phyloP scores from a whole-genome alignment of 2,113 vertebrate species.

The Sterrhoptilus dennistouni region DNA sequence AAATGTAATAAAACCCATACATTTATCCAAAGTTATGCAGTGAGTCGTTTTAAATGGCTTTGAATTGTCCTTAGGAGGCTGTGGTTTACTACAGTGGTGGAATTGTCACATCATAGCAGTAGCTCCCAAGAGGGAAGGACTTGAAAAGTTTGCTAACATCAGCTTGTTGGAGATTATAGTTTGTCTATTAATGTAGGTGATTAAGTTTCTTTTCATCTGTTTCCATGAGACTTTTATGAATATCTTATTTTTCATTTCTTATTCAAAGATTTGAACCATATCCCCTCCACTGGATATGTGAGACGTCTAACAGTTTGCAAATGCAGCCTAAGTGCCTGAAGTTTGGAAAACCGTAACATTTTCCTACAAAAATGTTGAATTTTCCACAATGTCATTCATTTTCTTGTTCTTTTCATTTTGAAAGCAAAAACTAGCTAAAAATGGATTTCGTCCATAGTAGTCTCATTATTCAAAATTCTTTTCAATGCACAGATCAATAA shows the following conservation, averaged over 20 bases:
- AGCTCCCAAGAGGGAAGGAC: background rate
- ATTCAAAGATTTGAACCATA: background rate
- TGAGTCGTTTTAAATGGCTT: background rate
- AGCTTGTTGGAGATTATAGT: background rate
- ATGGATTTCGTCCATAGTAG: background rate
- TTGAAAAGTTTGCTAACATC: background rate
- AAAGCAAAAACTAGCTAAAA: background rate
- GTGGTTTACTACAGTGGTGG: background rate
- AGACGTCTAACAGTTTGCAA: background rate
- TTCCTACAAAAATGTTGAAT: background rate
- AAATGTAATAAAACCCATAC: background rate
- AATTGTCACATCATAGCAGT: background rate
- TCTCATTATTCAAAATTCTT: background rate
- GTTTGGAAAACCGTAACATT: background rate
- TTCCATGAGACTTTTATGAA: background rate
- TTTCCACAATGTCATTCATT: background rate
- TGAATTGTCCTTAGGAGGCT: background rate
- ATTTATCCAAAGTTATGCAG: background rate
- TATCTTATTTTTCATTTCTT: background rate
- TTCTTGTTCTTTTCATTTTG: background rate
- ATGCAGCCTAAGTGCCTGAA: background rate
- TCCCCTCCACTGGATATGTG: background rate
- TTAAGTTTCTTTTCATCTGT: background rate
- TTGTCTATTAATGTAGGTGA: background rate
- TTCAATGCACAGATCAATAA: background rate